Conservation (phyloP, 2,113 vertebrate genomes). For the Myrmophylax atrothorax region DNA sequence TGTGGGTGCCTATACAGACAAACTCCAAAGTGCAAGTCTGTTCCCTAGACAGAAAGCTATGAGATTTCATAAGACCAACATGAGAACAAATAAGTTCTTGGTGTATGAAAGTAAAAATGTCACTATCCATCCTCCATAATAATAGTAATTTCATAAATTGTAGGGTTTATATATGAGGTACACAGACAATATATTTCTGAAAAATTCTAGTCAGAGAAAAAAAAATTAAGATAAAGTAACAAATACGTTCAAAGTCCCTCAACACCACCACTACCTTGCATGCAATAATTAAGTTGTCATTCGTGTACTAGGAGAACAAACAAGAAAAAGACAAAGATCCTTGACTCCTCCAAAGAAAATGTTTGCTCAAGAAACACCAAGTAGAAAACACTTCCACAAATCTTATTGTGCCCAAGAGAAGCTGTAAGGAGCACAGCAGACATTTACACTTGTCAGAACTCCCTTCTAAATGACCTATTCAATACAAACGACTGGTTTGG, state of each 20-base stretch:
- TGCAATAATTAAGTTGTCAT: slow-evolving; percentile 7
- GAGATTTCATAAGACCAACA: neutral
- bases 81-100: neutral
- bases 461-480: slow-evolving; percentile 46
- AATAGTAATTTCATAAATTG: neutral
- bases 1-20: neutral
- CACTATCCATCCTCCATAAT: neutral
- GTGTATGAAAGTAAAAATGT: neutral
- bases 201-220: neutral
- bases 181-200: neutral
- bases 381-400: slow-evolving; percentile 56
- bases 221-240: neutral
- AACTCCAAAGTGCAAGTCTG: neutral
- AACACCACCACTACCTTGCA: neutral
- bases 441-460: slow-evolving; percentile 56
- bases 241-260: slow-evolving; percentile 11
- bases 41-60: neutral
- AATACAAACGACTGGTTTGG: slow-evolving; percentile 32
- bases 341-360: slow-evolving; percentile 41
- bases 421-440: slow-evolving; percentile 8
- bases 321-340: slow-evolving; percentile 24
- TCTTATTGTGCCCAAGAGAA: slow-evolving; percentile 65
- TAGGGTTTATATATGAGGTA: neutral
- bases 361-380: slow-evolving; percentile 62
- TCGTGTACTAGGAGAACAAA: slow-evolving; percentile 42